Evolutionary conservation across 2,888 invertebrate species (phyloP).

Genomic region (Nymphalis urticae): DNA sequence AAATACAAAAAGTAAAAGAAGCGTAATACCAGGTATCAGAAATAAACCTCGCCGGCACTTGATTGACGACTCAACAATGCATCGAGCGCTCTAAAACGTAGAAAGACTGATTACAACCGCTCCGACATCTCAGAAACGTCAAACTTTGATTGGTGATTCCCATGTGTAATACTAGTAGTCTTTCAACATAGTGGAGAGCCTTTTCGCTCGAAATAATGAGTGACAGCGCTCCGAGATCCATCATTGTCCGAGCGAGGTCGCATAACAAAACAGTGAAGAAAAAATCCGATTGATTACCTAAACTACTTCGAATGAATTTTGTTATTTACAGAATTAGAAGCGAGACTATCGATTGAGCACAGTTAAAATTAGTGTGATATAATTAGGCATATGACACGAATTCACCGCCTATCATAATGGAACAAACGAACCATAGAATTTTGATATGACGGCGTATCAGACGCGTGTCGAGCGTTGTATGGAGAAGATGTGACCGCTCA

Average conservation of each 20-base stretch:
- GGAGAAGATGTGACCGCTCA: slow-evolving; percentile 73
- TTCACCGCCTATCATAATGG: slow-evolving; percentile 74
- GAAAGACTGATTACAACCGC: slow-evolving; percentile 64
- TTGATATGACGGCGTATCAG: slow-evolving; percentile 74
- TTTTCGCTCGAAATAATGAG: slow-evolving; percentile 51
- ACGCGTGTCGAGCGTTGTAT: slow-evolving; percentile 64
- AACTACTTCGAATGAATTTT: slow-evolving; percentile 31
- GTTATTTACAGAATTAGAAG: slow-evolving; percentile 36
- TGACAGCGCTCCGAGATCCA: slow-evolving; percentile 56
- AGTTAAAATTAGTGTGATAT: slow-evolving; percentile 70
- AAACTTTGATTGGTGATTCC: slow-evolving; percentile 78
- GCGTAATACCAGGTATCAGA: slow-evolving; percentile 52
- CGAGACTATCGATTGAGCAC: slow-evolving; percentile 67
- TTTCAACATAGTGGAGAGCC: slow-evolving; percentile 51
- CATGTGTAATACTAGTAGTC: slow-evolving; percentile 80
- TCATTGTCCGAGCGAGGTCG: slow-evolving; percentile 68
- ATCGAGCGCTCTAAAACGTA: slow-evolving; percentile 52
- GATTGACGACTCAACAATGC: slow-evolving; percentile 71
- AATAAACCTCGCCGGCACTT: slow-evolving; percentile 51
- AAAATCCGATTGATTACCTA: slow-evolving; percentile 48
- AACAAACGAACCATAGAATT: slow-evolving; percentile 76
- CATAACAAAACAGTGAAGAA: slow-evolving; percentile 57
- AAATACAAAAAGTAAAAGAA: slow-evolving; percentile 58
- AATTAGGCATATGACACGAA: slow-evolving; percentile 80
- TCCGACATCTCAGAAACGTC: slow-evolving; percentile 71